Base-by-base conservation (phyloP, 2,113 vertebrate species). In the Sciurus niger region DNA sequence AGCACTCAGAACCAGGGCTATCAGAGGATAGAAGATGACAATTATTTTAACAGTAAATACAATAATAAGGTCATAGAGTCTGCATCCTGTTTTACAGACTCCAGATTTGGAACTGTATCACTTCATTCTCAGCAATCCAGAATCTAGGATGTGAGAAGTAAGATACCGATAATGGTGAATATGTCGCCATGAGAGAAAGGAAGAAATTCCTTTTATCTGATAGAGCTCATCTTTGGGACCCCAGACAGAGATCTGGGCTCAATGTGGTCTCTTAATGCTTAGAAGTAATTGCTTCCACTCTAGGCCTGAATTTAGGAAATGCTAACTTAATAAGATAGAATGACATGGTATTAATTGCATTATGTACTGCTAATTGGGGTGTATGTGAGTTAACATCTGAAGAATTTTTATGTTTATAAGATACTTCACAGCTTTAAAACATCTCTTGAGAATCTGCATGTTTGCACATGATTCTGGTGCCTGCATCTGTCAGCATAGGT, bases 191-290 rank as follows among this genome's bases (percentile, higher is more conserved):
- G 70, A 60, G 30, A 30, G 48, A 86, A 46, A 40, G 40, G 40
- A 40, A 58, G 48, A 46, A 55, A 87, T 68, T 68, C n/a, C 32
- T 84, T 82, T 92, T 65, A 70, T 60, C 12, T 63, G 60, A 34
- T 20, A 30, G 79, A 93, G 74, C 48, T 94, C 72, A 37, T 73
- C 55, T 74, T 53, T 86, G 94, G 74, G 85, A 58, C 74, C 83
- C 84, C 30, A 95, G 92, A 13, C 85, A 92, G 84, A n/a, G 58
- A 92, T 60, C 72, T 6, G 12, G 70, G 85, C 86, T 96, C 86
- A 82, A 2, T 11, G 53, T 58, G 63, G 18, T 60, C 74, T 93
- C 77, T 28, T 70, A 48, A 67, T 18, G 8, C 34, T 84, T 88
- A 37, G 51, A 68, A 74, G 28, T 74, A 63, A 70, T 65, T 48